A percentile compares a stretch with the other conserved stretches of the same genome.
phyloP scores from a whole-genome alignment of 2,113 vertebrate species.

The Channa maculata region DNA sequence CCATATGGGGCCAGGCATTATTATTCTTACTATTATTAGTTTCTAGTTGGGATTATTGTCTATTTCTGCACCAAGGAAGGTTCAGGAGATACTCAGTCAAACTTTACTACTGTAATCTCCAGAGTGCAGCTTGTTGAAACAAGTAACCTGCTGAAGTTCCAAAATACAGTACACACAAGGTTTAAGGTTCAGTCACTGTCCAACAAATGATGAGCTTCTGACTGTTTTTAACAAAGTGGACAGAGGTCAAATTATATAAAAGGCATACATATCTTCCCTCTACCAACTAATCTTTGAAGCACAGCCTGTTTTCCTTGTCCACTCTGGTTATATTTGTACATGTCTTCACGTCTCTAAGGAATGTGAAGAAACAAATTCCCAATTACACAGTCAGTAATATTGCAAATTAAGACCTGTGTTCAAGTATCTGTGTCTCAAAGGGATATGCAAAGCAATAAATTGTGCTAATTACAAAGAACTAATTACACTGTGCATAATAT shows the following conservation, averaged over 20 bases:
- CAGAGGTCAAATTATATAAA: slow-evolving; percentile 53
- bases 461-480: slow-evolving; percentile 77
- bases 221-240: slow-evolving; percentile 51
- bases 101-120: slow-evolving; percentile 17
- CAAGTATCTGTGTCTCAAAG: slow-evolving; percentile 63
- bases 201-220: slow-evolving; percentile 22
- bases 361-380: slow-evolving; percentile 66
- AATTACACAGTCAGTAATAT: slow-evolving; percentile 74
- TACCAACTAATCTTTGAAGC: slow-evolving; percentile 37
- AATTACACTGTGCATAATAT: slow-evolving; percentile 73
- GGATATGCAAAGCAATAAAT: slow-evolving; percentile 77
- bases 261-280: slow-evolving; percentile 17
- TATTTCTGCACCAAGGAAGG: slow-evolving; percentile 40
- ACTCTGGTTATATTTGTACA: slow-evolving; percentile 38
- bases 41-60: slow-evolving; percentile 57
- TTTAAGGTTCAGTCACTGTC: slow-evolving; percentile 7
- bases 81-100: slow-evolving; percentile 49
- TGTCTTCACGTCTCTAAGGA: slow-evolving; percentile 49
- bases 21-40: slow-evolving; percentile 71
- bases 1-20: slow-evolving; percentile 69
- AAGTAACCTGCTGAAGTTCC: slow-evolving; percentile 9
- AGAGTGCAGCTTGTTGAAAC: slow-evolving; percentile 26
- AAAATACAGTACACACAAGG: slow-evolving; percentile 4
- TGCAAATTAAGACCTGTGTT: slow-evolving; percentile 77
- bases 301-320: slow-evolving; percentile 39